Evolutionary conservation across 2,113 vertebrate species (phyloP), one percentile per base, ranked within the genome.

Genomic region (Colistium nudipinnis): DNA sequence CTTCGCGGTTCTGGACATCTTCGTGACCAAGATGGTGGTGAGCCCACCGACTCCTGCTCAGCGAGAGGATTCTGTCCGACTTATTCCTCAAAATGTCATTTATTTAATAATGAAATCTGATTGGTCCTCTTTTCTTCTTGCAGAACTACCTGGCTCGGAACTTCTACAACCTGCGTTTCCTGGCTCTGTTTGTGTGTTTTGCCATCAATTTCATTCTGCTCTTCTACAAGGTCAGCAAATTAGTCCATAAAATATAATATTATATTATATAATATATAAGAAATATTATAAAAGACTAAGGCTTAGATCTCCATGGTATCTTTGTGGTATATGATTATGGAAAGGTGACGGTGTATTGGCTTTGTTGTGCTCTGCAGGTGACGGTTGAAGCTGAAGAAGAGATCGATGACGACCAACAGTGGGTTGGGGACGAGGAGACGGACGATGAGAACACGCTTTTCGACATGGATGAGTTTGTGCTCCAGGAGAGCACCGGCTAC

Each of bases 201-300:
- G 95, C 98, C 78, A 99, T 99, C 93, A 99, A 99, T 90, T 99
- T 99, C 89, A 99, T 99, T 88, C 95, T 99, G 73, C 96, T 99
- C 12, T 99, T 99, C 92, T 99, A 99, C 85, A 99, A 98, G 97
- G 98, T 99, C 94, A 94, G 71, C 9, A n/a, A n/a, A n/a, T n/a
- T n/a, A n/a, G n/a, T n/a, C n/a, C n/a, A n/a, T n/a, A n/a, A n/a
- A n/a, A n/a, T n/a, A n/a, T n/a, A n/a, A n/a, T n/a, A n/a, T n/a
- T n/a, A n/a, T n/a, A n/a, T n/a, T n/a, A n/a, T n/a, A n/a, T n/a
- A n/a, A n/a, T n/a, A n/a, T n/a, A n/a, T n/a, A n/a, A n/a, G n/a
- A n/a, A n/a, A n/a, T n/a, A n/a, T n/a, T n/a, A n/a, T n/a, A n/a
- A n/a, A n/a, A n/a, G n/a, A n/a, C n/a, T n/a, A n/a, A n/a, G n/a